Evolutionary conservation across 2,113 vertebrate genomes (phyloP), one percentile per base, ranked within the genome.

Genomic region (Mormoops blainvillei): DNA sequence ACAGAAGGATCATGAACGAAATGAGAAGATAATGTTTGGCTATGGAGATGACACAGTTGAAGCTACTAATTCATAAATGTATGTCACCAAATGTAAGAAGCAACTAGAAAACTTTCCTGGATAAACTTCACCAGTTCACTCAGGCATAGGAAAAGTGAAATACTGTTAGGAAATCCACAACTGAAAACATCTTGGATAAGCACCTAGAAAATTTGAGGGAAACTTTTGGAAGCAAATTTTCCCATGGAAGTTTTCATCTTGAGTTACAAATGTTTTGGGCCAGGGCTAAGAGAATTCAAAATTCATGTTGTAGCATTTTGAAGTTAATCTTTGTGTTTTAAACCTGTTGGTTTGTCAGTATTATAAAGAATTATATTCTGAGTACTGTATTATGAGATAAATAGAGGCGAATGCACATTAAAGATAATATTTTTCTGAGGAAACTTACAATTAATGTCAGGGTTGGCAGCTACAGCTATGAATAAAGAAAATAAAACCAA

Each of bases 401-500:
- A 96, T 22, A 11, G 12, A 95, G 8, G 10, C 38, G 87, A 52
- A 24, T 83, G 2, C 3, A 65, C 9, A 41, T 48, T 50, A 36
- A 85, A 56, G 56, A 67, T 86, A 96, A 80, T 2, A 22, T 19
- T 52, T 94, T 82, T 70, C 41, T 50, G 24, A 67, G 13, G 33
- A 4, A 92, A 33, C 18, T 86, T 95, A 24, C 0, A 71, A 71
- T 61, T 77, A 50, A 89, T 11, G 85, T 87, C 70, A 96, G 41
- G 4, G 36, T 68, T 50, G 33, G 26, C 68, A 88, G 38, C 41
- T 89, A 36, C 9, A 61, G 41, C 52, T 84, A 76, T 22, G 43
- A 93, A 91, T 31, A 68, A 16, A 85, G 22, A 91, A 94, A 65
- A 76, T 67, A 56, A 83, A 93, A 92, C 63, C 63, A 71, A 77